phyloP scores from a whole-genome alignment of 2,888 invertebrate genomes.

The Metellina segmentata region DNA sequence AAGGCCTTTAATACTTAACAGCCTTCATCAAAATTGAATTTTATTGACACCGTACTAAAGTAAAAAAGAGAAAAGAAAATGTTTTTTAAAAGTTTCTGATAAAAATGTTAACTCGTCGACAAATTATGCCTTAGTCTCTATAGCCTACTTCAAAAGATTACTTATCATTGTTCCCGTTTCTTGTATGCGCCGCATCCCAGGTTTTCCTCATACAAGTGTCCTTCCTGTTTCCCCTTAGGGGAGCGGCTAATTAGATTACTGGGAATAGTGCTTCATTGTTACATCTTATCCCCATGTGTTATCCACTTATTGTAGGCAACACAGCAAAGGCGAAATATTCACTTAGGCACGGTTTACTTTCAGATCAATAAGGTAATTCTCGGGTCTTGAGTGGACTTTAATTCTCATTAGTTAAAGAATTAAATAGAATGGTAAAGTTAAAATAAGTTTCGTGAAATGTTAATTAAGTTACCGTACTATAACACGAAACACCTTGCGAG shows the following conservation, averaged over 20 bases:
- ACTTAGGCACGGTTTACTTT: not conserved
- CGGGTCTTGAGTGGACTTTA: not conserved
- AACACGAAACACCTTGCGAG: not conserved
- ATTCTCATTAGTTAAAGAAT: not conserved
- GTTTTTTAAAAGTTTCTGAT: not conserved
- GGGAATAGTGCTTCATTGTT: not conserved
- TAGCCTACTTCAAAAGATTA: not conserved
- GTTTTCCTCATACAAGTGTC: not conserved
- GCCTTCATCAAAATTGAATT: not conserved
- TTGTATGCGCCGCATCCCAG: too few relatives aligned
- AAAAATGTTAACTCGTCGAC: not conserved
- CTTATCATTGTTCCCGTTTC: not conserved
- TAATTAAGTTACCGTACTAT: not conserved
- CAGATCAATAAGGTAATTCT: not conserved
- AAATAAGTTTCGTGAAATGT: not conserved
- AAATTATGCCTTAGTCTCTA: not conserved
- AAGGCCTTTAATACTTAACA: too few relatives aligned
- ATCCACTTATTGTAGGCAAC: not conserved
- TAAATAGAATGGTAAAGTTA: not conserved
- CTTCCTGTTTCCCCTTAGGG: not conserved
- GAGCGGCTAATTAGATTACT: not conserved
- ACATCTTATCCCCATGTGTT: not conserved
- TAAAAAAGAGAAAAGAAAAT: not conserved
- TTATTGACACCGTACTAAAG: conserved; percentile 2
- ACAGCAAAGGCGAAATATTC: not conserved